Evolutionary conservation across 2,797 vertebrate species (phyloP), one percentile per base, ranked within the genome.

Genomic region (Ambastaia sidthimunki): DNA sequence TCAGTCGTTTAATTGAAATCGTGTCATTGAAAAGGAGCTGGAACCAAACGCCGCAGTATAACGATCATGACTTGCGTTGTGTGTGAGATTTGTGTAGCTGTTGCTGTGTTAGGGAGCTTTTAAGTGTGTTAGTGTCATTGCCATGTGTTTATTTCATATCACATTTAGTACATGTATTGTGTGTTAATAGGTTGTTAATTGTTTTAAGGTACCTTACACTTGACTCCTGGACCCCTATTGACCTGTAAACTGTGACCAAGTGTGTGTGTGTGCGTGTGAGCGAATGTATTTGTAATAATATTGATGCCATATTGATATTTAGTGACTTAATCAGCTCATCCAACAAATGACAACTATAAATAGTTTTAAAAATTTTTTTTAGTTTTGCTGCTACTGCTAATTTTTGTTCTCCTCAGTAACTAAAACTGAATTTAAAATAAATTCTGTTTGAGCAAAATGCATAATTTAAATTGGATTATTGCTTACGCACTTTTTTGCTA

Each of bases 311-410:
- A 91, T 90, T 91, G 88, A 92, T 93, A 91, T 88, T 84, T 91
- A 87, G 89, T 88, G 90, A 90, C 88, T 91, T 90, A 87, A 90
- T 92, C 90, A 89, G 92, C 75, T 84, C 70, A 70, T 83, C 75
- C 82, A 78, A 80, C 82, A 44, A 71, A 76, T 69, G 71, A 41
- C 59, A 23, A 57, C 70, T 84, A 63, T 90, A 88, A 85, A 88
- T 89, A 89, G 87, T 93, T 92, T 93, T 91, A 81, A 89, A 91
- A 88, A 86, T 85, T 88, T 82, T 88, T 80, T 82, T 82, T 88
- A 88, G 48, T 90, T 93, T 93, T 91, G 92, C 93, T 94, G 93
- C 93, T 94, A 92, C 90, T 92, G 88, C 89, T 90, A 80, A 83
- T 78, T 89, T 89, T 89, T 87, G 89, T 87, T 62, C 63, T 66